Evolutionary conservation across 2,888 invertebrate genomes (phyloP), one percentile per base, ranked within the genome.

Genomic region (Drosophila affinis): DNA sequence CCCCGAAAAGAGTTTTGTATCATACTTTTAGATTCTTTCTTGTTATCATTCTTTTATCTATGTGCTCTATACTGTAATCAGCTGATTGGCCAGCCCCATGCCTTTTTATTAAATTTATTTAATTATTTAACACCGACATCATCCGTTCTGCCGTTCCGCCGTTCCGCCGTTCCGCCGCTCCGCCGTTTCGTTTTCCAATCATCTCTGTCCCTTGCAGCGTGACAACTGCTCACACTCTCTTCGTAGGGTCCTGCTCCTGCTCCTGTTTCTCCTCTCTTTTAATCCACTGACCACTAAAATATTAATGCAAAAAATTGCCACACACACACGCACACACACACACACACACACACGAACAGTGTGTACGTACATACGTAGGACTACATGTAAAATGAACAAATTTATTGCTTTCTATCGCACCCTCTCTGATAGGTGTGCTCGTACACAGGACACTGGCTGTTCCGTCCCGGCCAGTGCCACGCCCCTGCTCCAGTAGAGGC

Each of bases 301-400:
- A 88, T 83, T 88, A 88, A 83, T 83, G 87, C 75, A 83, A 88
- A 84, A 87, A 83, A 65, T 62, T 80, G 75, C 57, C 77, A 44
- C 57, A 59, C 29, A 34, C 63, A 55, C 52, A 59, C 29, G 27
- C 63, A 55, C 52, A 53, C 45, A 48, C 47, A n/a, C 18, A 18
- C 18, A 2, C 18, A 18, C 18, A 18, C 57, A 55, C 24, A 27
- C 58, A 55, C 27, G 27, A 39, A 49, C 17, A 21, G 39, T 39
- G 39, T 14, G 39, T 18, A 18, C 18, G 2, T 27, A 53, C n/a
- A 9, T 17, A 46, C 32, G 32, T 32, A 10, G 21, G 10, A 7
- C 18, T 52, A 64, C 64, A 81, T 87, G 87, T 87, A 87, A 87
- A 83, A 81, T 83, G 84, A 78, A 83, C 87, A 88, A 88, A 89